These are phyloP conservation scores for Burhinus oedicnemus DNA, from an alignment of 2,113 vertebrate genomes.

Conservation along the genomic window DNA sequence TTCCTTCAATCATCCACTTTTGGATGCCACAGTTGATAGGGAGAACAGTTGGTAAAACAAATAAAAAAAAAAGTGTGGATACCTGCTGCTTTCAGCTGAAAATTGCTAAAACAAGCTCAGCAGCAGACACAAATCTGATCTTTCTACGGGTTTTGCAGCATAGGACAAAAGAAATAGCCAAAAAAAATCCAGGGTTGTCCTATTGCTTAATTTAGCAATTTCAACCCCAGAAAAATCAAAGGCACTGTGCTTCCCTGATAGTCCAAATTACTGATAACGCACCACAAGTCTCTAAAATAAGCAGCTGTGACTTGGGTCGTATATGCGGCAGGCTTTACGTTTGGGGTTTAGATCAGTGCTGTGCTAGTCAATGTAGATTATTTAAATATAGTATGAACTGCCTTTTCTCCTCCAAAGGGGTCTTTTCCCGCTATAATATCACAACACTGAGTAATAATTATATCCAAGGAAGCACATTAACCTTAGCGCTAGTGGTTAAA, in stretches of 20 bases:
- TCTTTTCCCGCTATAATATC: neutral
- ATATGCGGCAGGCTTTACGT: neutral
- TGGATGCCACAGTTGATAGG: slow-evolving; percentile 35
- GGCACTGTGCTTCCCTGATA: neutral
- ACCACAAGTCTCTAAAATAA: neutral
- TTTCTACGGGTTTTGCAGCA: neutral
- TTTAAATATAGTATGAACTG: neutral
- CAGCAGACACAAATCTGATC: neutral
- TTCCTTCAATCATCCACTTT: slow-evolving; percentile 27
- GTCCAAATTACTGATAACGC: neutral
- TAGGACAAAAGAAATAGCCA: neutral
- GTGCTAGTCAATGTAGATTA: neutral
- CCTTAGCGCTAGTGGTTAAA: neutral
- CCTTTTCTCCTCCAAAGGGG: neutral
- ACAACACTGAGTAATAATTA: neutral
- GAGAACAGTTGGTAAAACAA: slow-evolving; percentile 15
- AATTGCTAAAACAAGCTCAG: slow-evolving; percentile 38
- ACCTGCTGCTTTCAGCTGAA: slow-evolving; percentile 43
- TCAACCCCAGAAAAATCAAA: slow-evolving; percentile 42
- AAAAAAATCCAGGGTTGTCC: neutral
- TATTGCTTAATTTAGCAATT: slow-evolving; percentile 16
- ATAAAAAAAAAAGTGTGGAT: neutral
- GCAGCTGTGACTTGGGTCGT: neutral
- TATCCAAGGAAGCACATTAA: neutral
- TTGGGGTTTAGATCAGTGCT: neutral